Percentiles rank a stretch among this genome's conserved stretches.
Evolutionary conservation across 2,797 vertebrate genomes (phyloP).

Genomic region (Acipenser ruthenus): DNA sequence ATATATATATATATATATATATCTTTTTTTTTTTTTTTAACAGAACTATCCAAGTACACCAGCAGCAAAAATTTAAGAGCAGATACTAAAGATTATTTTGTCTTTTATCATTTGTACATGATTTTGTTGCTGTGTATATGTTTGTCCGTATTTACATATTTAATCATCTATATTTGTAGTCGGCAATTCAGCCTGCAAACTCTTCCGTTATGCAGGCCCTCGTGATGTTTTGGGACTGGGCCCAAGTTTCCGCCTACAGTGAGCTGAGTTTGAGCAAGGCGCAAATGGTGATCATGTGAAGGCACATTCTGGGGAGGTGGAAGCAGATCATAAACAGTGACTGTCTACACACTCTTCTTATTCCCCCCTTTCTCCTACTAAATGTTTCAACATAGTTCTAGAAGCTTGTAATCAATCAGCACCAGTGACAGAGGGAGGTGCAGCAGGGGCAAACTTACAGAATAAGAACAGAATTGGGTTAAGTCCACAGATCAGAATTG

Average conservation of each 20-base stretch:
- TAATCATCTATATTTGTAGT: too few species aligned
- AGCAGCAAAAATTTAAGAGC: not conserved
- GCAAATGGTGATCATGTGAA: slow-evolving; percentile 39
- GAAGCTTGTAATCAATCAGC: too few species aligned
- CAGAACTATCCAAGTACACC: not conserved
- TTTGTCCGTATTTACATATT: too few species aligned
- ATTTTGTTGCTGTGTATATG: too few species aligned
- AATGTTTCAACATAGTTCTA: too few species aligned
- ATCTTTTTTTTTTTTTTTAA: not conserved
- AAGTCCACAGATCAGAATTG: too few species aligned
- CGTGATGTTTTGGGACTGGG: slow-evolving; percentile 24
- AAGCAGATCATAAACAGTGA: slow-evolving; percentile 1
- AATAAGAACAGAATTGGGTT: too few species aligned
- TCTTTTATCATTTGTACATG: too few species aligned
- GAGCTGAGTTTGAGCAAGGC: slow-evolving; percentile 18
- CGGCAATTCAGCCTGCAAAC: not conserved
- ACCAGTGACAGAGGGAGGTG: too few species aligned
- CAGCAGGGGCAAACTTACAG: too few species aligned
- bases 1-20: not conserved
- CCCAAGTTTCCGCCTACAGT: slow-evolving; percentile 45
- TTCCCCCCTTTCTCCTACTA: too few species aligned
- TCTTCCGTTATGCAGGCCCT: not conserved
- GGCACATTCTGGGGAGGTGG: slow-evolving; percentile 22
- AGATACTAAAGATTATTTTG: too few species aligned
- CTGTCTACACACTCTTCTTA: not conserved